Evolutionary conservation across 1,140 invertebrate genomes (phyloP), one percentile per base, ranked within the genome.

Genomic region (Pteromalus puparum): DNA sequence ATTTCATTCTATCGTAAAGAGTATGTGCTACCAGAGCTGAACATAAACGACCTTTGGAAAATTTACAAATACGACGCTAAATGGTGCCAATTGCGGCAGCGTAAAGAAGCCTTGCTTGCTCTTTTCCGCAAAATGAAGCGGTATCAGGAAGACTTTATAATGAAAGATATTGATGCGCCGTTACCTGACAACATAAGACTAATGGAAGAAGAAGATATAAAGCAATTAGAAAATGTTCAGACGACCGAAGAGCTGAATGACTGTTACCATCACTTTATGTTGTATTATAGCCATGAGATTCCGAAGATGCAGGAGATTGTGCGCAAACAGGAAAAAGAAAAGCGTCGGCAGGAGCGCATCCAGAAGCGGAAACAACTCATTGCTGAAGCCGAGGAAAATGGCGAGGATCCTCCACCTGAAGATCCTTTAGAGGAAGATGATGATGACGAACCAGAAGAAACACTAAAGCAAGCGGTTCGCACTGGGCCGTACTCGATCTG

Each of bases 1-100:
- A 99, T 99, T 88, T 97, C 98, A 0, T 99, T 99, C 91, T 99
- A 99, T 90, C 95, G 99, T 34, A 99, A 99, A 93, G 99, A 99
- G 91, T 99, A 99, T 90, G 97, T 99, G 0, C 96, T 98, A 88
- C 98, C 98, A 0, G 98, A 99, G 88, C 91, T 99, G 13, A 98
- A 96, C 82, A 98, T 99, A 28, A 98, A 98, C 89, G 99, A 99
- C 91, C 92, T 99, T 1, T 99, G 99, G 99, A 98, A 97, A 90
- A 96, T 99, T 1, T 99, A 99, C 91, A 97, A 98, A 88, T 98
- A 95, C 91, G 99, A 99, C 93, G 98, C 97, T 65, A 98, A 98
- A 94, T 99, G 98, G 98, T 99, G 98, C 90, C 97, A 99, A 90
- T 91, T 99, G 46, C 95, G 96, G 86, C 95, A 95, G n/a, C 94